Evolutionary conservation across 2,797 vertebrate species (phyloP).

Genomic region (Peromyscus nudipes): DNA sequence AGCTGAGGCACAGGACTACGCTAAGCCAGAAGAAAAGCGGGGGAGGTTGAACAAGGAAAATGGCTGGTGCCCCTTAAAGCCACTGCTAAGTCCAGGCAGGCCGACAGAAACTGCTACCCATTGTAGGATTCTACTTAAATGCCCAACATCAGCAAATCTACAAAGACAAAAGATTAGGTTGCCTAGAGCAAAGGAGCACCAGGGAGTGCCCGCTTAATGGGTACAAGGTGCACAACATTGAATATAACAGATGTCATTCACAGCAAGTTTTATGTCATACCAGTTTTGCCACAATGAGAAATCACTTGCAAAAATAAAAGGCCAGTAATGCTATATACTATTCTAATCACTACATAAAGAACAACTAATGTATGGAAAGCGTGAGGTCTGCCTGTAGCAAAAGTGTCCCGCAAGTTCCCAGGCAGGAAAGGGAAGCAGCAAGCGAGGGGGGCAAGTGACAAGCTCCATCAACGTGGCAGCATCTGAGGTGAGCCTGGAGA

Average conservation of each 20-base stretch:
- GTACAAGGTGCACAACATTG: neutral
- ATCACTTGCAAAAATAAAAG: constrained; percentile 8
- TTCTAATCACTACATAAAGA: neutral
- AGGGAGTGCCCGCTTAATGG: neutral
- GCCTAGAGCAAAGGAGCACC: neutral
- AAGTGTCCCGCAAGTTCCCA: neutral
- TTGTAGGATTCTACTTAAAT: neutral
- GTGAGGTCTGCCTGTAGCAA: neutral
- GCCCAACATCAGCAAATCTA: constrained; percentile 12
- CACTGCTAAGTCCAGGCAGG: neutral
- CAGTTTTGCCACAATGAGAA: constrained; percentile 12
- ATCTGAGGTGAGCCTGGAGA: neutral
- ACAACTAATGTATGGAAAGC: neutral
- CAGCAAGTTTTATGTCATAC: neutral
- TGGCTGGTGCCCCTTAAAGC: neutral
- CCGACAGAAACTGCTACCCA: neutral
- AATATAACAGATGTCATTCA: neutral
- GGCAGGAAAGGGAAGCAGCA: neutral
- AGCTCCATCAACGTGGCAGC: neutral
- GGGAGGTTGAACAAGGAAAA: neutral
- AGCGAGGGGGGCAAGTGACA: neutral
- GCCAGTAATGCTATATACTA: neutral
- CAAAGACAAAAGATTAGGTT: constrained; percentile 7
- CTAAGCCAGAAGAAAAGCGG: neutral
- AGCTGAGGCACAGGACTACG: neutral